A percentile compares a stretch with the other conserved stretches of the same genome.
phyloP scores from a whole-genome alignment of 2,888 invertebrate species.

The Drosophila kanekoi region DNA sequence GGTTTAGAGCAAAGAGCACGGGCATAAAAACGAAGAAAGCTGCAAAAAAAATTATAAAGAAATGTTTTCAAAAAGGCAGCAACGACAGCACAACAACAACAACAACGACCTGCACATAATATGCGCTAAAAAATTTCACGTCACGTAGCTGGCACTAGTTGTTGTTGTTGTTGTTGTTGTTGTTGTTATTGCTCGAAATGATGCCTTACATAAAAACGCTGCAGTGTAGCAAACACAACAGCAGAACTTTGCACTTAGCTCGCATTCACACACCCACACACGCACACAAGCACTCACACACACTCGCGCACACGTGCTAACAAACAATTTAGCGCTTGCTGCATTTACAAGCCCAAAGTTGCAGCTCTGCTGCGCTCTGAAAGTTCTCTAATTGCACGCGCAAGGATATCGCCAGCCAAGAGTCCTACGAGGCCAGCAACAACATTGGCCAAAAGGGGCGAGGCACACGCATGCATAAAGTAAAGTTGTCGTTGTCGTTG shows the following conservation, averaged over 20 bases:
- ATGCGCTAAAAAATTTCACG: constrained; percentile 77
- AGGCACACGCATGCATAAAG: constrained; percentile 64
- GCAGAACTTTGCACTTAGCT: constrained; percentile 80
- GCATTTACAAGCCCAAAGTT: constrained; percentile 57
- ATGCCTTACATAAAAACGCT: constrained; percentile 52
- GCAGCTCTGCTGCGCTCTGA: constrained; percentile 60
- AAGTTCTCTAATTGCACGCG: constrained; percentile 73
- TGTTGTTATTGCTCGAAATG: constrained; percentile 45
- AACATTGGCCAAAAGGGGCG: constrained; percentile 32
- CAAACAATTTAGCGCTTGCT: constrained; percentile 77
- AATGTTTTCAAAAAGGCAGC: constrained; percentile 68
- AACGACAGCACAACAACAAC: constrained; percentile 36
- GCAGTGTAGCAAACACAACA: constrained; percentile 42
- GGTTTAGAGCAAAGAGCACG: constrained; percentile 61
- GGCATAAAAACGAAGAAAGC: constrained; percentile 44
- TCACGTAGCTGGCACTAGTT: constrained; percentile 63
- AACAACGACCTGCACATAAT: constrained; percentile 64
- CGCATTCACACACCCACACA: constrained; percentile 36
- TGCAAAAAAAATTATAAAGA: constrained; percentile 66
- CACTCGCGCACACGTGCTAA: constrained; percentile 44
- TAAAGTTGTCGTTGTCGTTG: constrained; percentile 36
- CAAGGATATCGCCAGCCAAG: constrained; percentile 46
- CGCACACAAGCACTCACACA: constrained; percentile 15
- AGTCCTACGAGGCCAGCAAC: constrained; percentile 19
- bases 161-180: constrained; percentile 29